Conservation (phyloP, 2,797 vertebrate genomes). For the Corythornis leucogaster region DNA sequence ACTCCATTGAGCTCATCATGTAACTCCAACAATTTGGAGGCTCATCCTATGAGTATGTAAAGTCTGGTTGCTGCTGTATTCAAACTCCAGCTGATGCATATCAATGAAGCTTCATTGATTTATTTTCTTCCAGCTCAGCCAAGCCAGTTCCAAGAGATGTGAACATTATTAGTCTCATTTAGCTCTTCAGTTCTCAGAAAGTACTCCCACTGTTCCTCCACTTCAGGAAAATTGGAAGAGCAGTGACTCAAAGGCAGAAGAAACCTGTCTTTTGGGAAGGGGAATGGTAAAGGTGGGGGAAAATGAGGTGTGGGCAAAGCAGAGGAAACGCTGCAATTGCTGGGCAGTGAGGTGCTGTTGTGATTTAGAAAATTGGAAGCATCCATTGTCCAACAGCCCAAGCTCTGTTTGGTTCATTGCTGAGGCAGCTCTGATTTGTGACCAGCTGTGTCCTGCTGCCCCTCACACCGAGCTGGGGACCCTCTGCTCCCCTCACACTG, state of each 20-base stretch:
- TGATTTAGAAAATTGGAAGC: conserved; percentile 75
- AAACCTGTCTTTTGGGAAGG: background rate
- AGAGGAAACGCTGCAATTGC: conserved; percentile 62
- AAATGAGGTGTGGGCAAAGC: conserved; percentile 51
- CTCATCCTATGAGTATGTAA: background rate
- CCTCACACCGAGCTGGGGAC: background rate
- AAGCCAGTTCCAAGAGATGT: background rate
- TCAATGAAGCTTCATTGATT: background rate
- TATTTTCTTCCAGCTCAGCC: background rate
- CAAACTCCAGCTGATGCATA: background rate
- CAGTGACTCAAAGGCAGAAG: background rate
- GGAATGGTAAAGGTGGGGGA: too few relatives aligned
- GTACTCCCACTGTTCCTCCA: background rate
- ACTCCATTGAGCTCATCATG: accelerated
- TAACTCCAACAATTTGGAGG: background rate
- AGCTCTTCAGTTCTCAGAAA: background rate
- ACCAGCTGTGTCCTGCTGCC: conserved; percentile 64
- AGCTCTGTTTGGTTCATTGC: conserved; percentile 47
- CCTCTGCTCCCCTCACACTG: too few relatives aligned
- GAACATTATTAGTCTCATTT: background rate
- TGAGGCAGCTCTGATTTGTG: conserved; percentile 36
- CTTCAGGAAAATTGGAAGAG: background rate
- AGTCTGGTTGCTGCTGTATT: background rate
- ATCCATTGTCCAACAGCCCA: conserved; percentile 64
- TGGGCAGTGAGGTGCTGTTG: conserved; percentile 69